phyloP scores from a whole-genome alignment of 2,888 invertebrate species.

The Halictus quadricinctus region DNA sequence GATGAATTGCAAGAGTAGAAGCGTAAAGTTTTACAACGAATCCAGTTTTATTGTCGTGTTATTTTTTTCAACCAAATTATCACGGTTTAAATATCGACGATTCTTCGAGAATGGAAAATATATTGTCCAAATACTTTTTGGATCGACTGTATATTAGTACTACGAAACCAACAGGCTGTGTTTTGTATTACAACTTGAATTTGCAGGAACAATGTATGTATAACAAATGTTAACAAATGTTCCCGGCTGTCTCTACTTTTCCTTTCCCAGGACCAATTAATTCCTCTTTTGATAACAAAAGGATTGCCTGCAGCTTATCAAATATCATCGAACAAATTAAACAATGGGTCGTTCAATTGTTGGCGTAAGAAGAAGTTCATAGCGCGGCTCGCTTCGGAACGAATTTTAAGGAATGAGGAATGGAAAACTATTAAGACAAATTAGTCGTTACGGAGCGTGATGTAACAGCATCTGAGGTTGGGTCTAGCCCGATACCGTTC shows the following conservation, averaged over 20 bases:
- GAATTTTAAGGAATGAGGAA: not conserved
- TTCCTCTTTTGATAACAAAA: not conserved
- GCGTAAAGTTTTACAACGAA: too few species aligned
- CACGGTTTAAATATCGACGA: too few species aligned
- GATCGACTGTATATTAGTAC: too few species aligned
- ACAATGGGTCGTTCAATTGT: not conserved
- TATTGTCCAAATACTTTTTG: too few species aligned
- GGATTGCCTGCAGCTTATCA: not conserved
- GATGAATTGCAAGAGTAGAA: too few species aligned
- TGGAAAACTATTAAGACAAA: conserved; percentile 3
- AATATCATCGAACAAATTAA: not conserved
- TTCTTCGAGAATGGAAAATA: too few species aligned
- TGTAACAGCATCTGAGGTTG: not conserved
- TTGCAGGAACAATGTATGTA: too few species aligned
- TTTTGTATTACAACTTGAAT: too few species aligned
- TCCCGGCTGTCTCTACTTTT: not conserved
- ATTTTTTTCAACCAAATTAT: too few species aligned
- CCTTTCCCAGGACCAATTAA: not conserved
- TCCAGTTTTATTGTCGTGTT: too few species aligned
- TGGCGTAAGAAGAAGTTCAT: not conserved
- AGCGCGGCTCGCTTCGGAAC: not conserved
- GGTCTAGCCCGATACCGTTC: not conserved
- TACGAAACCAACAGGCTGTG: too few species aligned
- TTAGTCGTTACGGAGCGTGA: not conserved
- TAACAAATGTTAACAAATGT: not conserved